Base-by-base conservation (phyloP, 2,888 invertebrate genomes). In the Molanna angustata region DNA sequence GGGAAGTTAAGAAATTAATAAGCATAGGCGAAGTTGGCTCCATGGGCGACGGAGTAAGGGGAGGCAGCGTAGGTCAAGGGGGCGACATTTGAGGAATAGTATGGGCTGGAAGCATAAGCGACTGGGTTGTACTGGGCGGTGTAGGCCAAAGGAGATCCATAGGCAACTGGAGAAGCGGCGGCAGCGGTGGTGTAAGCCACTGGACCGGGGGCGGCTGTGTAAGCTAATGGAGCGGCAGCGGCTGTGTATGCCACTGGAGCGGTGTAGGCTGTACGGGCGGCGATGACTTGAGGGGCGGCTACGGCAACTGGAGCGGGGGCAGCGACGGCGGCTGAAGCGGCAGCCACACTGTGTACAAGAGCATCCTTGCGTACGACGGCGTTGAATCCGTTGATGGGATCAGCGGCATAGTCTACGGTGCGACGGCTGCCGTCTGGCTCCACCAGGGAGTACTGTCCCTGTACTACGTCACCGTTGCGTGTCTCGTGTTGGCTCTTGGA, bases 121-220 rank as follows among this genome's bases (percentile, higher is more conserved):
- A 60, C 53, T 18, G 61, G 62, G 3, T 61, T 61, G 2, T 60
- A 39, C 45, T 21, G 3, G 11, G 40, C 37, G 52, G 57, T n/a
- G 47, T 39, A 41, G n/a, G 43, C 47, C 14, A 21, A 19, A 1
- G 33, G 40, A 47, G 46, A 46, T n/a, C 43, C 42, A 13, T 16
- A 39, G 45, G 52, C 51, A 53, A 55, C 7, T 57, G 55, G 42
- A 46, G 37, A 18, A 56, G 53, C 40, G 42, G 61, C 46, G 51
- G 42, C 56, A 7, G 40, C 18, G n/a, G 41, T 54, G 20, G 64
- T 62, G 6, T 62, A 52, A 50, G 63, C 63, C 3, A 60, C 61
- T 2, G 54, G 33, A 16, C 63, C 60, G 62, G 61, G 57, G n/a
- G 61, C 60, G 20, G 60, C 54, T n/a, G 49, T 49, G 27, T 60